Conservation (phyloP, 2,113 vertebrate genomes). For the Amphiprion percula region DNA sequence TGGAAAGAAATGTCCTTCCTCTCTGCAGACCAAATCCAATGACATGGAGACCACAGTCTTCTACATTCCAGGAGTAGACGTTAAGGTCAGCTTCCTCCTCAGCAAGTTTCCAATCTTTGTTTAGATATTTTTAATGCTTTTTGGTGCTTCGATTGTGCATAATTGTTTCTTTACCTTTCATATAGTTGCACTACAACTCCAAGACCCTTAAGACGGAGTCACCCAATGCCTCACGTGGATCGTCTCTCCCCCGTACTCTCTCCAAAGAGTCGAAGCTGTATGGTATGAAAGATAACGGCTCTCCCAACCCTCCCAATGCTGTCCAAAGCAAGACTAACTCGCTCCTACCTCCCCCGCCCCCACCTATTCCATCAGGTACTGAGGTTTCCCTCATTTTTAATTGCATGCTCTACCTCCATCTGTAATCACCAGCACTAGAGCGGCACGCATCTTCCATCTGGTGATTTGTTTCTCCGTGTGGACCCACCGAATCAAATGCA, state of each 20-base stretch:
- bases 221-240: constrained; percentile 94
- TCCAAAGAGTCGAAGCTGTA: constrained; percentile 99
- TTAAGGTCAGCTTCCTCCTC: constrained; percentile 89
- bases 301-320: constrained; percentile 87
- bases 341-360: constrained; percentile 95
- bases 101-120: not conserved
- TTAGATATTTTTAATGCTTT: not conserved
- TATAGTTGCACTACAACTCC: constrained; percentile 97
- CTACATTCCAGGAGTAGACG: constrained; percentile 98
- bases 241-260: constrained; percentile 95
- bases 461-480: constrained; percentile 31
- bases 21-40: constrained; percentile 93
- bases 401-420: constrained; percentile 72
- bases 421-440: constrained; percentile 28
- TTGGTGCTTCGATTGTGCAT: not conserved
- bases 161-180: not conserved
- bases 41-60: constrained; percentile 97
- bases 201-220: constrained; percentile 98
- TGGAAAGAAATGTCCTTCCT: constrained; percentile 95
- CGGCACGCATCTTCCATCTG: not conserved
- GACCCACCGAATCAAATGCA: constrained; percentile 44
- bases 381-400: constrained; percentile 60
- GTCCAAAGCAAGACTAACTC: constrained; percentile 94
- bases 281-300: constrained; percentile 95
- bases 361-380: constrained; percentile 97